Conservation (phyloP, 2,888 invertebrate species). For the Leptinotarsa tumamoca region DNA sequence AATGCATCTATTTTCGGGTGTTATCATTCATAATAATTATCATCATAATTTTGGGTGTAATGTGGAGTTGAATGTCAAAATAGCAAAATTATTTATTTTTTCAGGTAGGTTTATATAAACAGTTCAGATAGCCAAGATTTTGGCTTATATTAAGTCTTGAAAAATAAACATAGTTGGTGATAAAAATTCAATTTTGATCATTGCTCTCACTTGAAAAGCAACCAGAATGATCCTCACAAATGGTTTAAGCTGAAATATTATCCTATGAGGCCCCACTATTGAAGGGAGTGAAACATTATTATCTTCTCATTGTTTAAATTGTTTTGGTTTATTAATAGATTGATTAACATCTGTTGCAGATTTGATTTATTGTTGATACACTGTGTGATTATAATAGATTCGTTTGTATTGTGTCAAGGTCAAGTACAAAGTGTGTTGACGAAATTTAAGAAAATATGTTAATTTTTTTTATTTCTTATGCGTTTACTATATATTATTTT, state of each 20-base stretch:
- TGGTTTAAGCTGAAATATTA: not conserved
- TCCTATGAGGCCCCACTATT: not conserved
- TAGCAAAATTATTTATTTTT: not conserved
- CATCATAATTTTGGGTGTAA: too few relatives aligned
- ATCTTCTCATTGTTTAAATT: not conserved
- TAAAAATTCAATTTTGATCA: not conserved
- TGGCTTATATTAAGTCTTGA: not conserved
- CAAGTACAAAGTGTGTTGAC: not conserved
- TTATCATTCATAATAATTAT: too few relatives aligned
- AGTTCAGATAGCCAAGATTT: not conserved
- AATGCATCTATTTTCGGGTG: too few relatives aligned
- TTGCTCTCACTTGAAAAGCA: not conserved
- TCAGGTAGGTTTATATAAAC: not conserved
- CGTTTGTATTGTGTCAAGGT: constrained; percentile 2
- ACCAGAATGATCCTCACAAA: not conserved
- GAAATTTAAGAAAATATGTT: not conserved
- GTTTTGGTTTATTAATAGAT: not conserved
- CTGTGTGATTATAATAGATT: not conserved
- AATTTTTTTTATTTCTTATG: too few relatives aligned
- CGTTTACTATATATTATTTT: too few relatives aligned
- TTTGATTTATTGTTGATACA: not conserved
- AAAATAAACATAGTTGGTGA: not conserved
- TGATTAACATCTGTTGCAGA: not conserved
- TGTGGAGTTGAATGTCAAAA: not conserved
- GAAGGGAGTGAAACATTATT: not conserved